Base-by-base conservation (phyloP, 2,113 vertebrate species). In the Crypturellus undulatus region DNA sequence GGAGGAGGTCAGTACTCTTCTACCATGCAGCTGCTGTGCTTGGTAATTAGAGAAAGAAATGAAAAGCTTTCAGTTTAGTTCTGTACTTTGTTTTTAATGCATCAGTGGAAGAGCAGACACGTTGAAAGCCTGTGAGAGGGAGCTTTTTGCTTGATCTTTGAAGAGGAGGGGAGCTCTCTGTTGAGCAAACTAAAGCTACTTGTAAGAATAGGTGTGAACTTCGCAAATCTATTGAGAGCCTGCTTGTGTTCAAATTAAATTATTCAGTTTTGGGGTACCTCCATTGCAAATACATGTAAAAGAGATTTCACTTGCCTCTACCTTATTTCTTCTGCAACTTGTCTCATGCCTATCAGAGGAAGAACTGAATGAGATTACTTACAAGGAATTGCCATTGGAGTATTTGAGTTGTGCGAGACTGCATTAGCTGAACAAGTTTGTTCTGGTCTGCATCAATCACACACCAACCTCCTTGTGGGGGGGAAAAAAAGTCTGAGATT, bases 1-100 rank as follows among this genome's bases (percentile, higher is more conserved):
- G 26, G 51, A 36, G 24, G 64, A 86, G 30, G 32, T 86, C 38
- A 6, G 76, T 88, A 65, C 89, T 79, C 80, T 91, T 82, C 21
- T 32, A 78, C 59, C 10, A 9, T 89, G 84, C 78, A 82, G 89
- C 75, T 94, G 87, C 80, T 91, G 63, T 87, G 87, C 77, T 84
- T 92, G 47, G 62, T 93, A 95, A 87, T 91, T 82, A 87, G 59
- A 11, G 59, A 78, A 84, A 94, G 70, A 76, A 91, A 79, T 80
- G 16, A 91, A 89, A 93, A 84, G 43, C 34, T 2, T 2, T 65
- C 43, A 38, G 71, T 93, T 91, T 12, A 30, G 84, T 84, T 95
- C 76, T 68, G 22, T 28, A 49, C n/a, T 79, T 91, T 32, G 21
- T 83, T 92, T 93, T 73, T 77, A 60, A 78, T 28, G 42, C 58